These are phyloP conservation scores for Adelphocoris suturalis DNA, from an alignment of 2,888 invertebrate species.

Conservation along the genomic window DNA sequence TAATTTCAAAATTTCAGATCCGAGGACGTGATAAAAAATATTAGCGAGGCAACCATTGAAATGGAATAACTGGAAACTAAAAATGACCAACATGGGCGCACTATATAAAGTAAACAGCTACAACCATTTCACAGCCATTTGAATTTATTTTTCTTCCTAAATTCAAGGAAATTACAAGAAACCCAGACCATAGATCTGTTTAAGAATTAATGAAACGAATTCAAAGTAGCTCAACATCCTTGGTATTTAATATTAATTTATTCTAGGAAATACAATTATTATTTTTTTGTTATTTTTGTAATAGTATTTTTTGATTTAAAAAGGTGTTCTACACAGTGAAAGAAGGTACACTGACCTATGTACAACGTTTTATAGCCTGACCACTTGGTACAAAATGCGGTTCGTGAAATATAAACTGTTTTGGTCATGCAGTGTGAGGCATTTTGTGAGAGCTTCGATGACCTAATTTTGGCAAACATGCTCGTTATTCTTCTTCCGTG, in stretches of 20 bases:
- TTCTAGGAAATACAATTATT: constrained; percentile 46
- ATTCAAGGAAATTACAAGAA: constrained; percentile 72
- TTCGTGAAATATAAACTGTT: background rate
- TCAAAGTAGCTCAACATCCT: constrained; percentile 52
- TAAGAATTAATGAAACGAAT: constrained; percentile 67
- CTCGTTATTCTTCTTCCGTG: no score
- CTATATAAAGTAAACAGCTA: constrained; percentile 69
- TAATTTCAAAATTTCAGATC: background rate
- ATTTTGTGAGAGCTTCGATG: no score
- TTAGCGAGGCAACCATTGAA: background rate
- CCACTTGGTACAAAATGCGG: background rate
- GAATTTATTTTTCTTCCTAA: constrained; percentile 74
- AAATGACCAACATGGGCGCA: constrained; percentile 12
- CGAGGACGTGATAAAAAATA: background rate
- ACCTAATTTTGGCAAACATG: no score
- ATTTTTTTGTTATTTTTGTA: constrained; percentile 59
- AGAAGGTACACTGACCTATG: constrained; percentile 64
- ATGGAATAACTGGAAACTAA: background rate
- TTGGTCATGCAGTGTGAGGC: no score
- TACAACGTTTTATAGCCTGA: constrained; percentile 65
- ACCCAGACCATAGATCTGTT: constrained; percentile 24
- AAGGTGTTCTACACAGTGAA: constrained; percentile 75
- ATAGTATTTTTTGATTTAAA: constrained; percentile 41
- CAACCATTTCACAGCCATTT: constrained; percentile 75
- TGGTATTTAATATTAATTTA: constrained; percentile 34